These are phyloP conservation scores for Spilogale gracilis DNA, from an alignment of 2,113 vertebrate genomes.

Conservation along the genomic window DNA sequence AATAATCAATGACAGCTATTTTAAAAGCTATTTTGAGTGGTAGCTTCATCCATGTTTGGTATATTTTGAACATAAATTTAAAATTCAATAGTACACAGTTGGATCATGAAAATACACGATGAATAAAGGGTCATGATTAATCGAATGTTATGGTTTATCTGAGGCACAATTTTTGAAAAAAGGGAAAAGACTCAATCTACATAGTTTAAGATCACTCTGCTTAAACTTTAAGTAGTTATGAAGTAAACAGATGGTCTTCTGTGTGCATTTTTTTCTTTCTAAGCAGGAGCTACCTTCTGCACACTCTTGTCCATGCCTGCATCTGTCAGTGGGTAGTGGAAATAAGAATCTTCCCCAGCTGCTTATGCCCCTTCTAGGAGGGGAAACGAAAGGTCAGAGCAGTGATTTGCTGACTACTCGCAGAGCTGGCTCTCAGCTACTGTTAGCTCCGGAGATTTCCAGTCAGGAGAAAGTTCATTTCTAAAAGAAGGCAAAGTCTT, in stretches of 20 bases:
- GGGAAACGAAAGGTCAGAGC: constrained; percentile 6
- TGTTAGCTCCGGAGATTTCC: not conserved
- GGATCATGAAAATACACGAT: not conserved
- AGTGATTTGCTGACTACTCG: not conserved
- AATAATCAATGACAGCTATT: not conserved
- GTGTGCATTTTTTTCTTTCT: too few species aligned
- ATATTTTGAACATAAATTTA: not conserved
- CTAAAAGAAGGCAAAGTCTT: not conserved
- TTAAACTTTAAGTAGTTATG: not conserved
- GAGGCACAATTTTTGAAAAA: not conserved
- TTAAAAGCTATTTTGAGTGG: not conserved
- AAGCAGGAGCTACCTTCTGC: not conserved
- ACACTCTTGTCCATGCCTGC: fast-evolving
- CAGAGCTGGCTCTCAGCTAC: not conserved
- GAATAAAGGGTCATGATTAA: not conserved
- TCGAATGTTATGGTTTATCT: too few species aligned
- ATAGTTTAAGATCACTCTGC: not conserved
- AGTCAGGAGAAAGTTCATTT: not conserved
- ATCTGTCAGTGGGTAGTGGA: not conserved
- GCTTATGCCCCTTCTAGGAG: not conserved
- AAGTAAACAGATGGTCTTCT: too few species aligned
- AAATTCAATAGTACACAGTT: not conserved
- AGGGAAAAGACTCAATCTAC: not conserved
- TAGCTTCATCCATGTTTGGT: not conserved
- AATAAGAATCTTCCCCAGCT: not conserved